Base-by-base conservation (phyloP, 2,113 vertebrate species). In the Tringa solitaria region DNA sequence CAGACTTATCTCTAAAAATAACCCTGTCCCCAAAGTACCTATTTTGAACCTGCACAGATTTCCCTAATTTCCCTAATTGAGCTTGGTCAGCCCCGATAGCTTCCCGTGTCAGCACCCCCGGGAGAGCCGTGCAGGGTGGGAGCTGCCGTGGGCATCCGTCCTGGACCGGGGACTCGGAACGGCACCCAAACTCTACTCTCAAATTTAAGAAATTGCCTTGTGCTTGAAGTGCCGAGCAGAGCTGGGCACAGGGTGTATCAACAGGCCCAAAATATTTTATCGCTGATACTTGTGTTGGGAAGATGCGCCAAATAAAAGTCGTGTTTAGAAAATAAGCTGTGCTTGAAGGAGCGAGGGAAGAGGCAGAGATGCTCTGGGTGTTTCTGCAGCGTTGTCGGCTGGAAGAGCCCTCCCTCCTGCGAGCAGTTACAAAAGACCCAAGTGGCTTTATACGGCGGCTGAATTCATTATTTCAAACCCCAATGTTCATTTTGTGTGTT, bases 161-260 rank as follows among this genome's bases (percentile, higher is more conserved):
- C 17, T 17, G 37, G 2, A 3, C 16, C 41, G 2, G 46, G 12
- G 11, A 1, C 70, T 23, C 3, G 27, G 60, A 32, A 19, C 39
- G 13, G 3, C 64, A 19, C 7, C 57, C 5, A 2, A 5, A 1
- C 30, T 8, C 1, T 6, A 5, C 33, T 57, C 60, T 56, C 21
- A 7, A 6, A 22, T n/a, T 6, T 21, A 19, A 28, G 48, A 75
- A 45, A 6, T 32, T 51, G 39, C 37, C 43, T 57, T 88, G 51
- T 68, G 56, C 51, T 74, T 28, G 22, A 41, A 50, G 45, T 37
- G 12, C 64, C 23, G 3, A 21, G n/a, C 8, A 27, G 48, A 63
- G 14, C 48, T 50, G 60, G 54, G 27, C 50, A 22, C 70, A n/a
- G 39, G 20, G 10, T 53, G 17, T 21, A 6, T 57, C 39, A 21